Base-by-base conservation (phyloP, 2,888 invertebrate genomes). In the Harmothoe impar region DNA sequence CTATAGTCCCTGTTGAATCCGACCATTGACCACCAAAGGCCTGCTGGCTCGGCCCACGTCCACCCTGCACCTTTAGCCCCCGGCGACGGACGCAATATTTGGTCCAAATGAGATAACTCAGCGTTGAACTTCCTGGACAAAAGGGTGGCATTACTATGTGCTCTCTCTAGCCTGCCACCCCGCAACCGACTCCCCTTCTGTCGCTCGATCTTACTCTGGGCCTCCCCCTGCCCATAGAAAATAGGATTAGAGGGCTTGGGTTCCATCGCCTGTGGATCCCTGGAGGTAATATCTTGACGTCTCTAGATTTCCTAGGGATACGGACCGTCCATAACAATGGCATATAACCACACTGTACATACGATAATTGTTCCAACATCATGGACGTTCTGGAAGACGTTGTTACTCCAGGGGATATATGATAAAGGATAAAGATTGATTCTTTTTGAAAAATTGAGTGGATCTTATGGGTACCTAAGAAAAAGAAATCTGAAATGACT, bases 51-150 rank as follows among this genome's bases (percentile, higher is more conserved):
- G n/a, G n/a, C 62, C 20, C 29, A 29, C 3, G n/a, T n/a, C 62
- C 72, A 29, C 31, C 72, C 5, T 15, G 31, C 29, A 72, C 31
- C 72, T 81, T 35, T 43, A 43, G 35, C 43, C 35, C 15, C 33
- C 17, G 43, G 81, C 81, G 81, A 33, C 33, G 81, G 33, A 20
- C 35, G 81, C 81, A 81, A 81, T 81, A 81, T 81, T 81, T 81
- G 81, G 43, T 81, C 25, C 43, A 81, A 81, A 81, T 43, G 81
- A 81, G 81, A 81, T 81, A 81, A 81, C 35, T 35, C 35, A n/a
- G 43, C 20, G 81, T 43, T 35, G 43, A 43, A 81, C 35, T 33
- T 81, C n/a, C 77, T 31, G 77, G 77, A 77, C 77, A 77, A 77
- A 77, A 43, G 43, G 31, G 77, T 29, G 77, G 77, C 25, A 77